Evolutionary conservation across 1,140 invertebrate genomes (phyloP), one percentile per base, ranked within the genome.

Genomic region (Heliconius hermathena): DNA sequence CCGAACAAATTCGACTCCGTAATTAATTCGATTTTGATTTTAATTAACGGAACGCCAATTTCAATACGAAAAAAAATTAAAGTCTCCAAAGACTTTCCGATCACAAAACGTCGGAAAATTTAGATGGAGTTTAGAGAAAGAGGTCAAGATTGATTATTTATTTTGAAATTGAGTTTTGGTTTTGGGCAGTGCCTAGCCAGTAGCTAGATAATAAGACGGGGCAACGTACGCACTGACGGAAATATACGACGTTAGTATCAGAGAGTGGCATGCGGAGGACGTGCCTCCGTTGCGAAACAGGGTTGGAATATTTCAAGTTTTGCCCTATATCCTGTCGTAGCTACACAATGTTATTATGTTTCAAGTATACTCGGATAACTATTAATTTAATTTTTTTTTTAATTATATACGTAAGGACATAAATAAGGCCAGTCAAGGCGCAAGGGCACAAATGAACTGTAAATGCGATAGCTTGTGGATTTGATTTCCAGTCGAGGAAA

Each of bases 11-110:
- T 89, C 80, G 74, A 81, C 84, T 81, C 77, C 79, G 80, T 90
- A 90, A 90, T 91, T 91, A 91, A 93, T 91, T 92, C 88, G 90
- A 93, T 93, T 26, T 90, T 90, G 84, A 87, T 90, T 91, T 93
- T 91, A 91, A 93, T 93, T 93, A 93, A 93, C 87, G 89, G 83
- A 75, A 88, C 85, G 88, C 83, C 87, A 90, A 91, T 91, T 91
- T 91, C 84, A 87, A 89, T 90, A 86, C 76, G 72, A 87, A 91
- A 91, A 91, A 91, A 92, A 91, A 87, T 84, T 86, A 82, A 86
- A 90, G 83, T 88, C 88, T 89, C 89, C 82, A 83, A 89, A 93
- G 89, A 84, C 83, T 91, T 88, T 89, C 78, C 90, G 86, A 90
- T 91, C 88, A 89, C 84, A 82, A 82, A 89, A 89, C 79, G 84